Conservation (phyloP, 1,140 invertebrate species). For the Nasonia longicornis region DNA sequence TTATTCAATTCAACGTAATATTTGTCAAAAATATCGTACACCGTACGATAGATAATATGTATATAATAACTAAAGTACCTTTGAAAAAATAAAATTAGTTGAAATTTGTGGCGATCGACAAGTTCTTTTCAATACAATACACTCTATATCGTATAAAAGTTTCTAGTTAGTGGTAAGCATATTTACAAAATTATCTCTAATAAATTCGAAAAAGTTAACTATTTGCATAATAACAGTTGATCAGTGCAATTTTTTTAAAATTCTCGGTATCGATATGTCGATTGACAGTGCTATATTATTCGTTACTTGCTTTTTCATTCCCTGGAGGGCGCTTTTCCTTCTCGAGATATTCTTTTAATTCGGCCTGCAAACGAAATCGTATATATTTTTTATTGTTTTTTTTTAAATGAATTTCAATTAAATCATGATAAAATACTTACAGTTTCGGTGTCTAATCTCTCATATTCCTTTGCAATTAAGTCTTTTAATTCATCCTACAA, state of each 20-base stretch:
- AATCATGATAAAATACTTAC: slow-evolving; percentile 19
- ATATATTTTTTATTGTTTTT: background rate
- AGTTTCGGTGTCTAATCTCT: slow-evolving; percentile 64
- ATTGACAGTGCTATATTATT: slow-evolving; percentile 20
- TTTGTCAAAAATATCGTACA: background rate
- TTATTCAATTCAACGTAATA: background rate
- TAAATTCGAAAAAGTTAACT: background rate
- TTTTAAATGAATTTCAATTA: background rate
- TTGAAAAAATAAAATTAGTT: no score
- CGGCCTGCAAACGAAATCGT: slow-evolving; percentile 17
- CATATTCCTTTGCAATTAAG: slow-evolving; percentile 71
- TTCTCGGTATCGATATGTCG: background rate
- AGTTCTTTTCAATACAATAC: background rate
- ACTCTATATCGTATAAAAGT: background rate
- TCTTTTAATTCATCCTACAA: slow-evolving; percentile 74
- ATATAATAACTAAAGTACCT: background rate
- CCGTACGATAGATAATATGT: background rate
- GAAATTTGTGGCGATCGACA: background rate
- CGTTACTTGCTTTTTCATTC: slow-evolving; percentile 41
- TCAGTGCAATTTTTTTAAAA: slow-evolving; percentile 5
- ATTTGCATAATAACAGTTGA: background rate
- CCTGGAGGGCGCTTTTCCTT: background rate
- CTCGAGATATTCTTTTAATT: background rate
- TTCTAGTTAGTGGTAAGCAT: background rate
- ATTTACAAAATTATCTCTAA: slow-evolving; percentile 7